These are phyloP conservation scores for Cyclura pinguis DNA, from an alignment of 2,797 vertebrate species.

Conservation along the genomic window DNA sequence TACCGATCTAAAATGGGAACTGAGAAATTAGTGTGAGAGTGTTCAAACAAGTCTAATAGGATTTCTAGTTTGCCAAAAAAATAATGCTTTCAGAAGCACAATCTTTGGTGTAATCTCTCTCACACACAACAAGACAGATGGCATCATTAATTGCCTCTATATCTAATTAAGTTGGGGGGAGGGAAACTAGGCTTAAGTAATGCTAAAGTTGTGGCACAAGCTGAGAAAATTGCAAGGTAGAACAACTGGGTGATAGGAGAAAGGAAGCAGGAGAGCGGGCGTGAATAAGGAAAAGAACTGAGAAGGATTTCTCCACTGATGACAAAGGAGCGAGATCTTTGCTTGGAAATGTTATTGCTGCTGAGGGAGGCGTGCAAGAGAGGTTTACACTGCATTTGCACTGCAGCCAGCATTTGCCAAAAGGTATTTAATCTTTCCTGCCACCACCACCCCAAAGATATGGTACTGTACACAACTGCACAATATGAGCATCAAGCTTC, in stretches of 20 bases:
- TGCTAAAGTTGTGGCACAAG: constrained; percentile 65
- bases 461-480: not conserved
- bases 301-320: not conserved
- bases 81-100: constrained; percentile 68
- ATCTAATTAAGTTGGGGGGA: constrained; percentile 77
- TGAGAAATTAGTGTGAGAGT: constrained; percentile 60
- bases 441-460: not conserved
- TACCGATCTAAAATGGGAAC: constrained; percentile 55
- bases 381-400: not conserved
- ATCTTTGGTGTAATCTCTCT: constrained; percentile 76
- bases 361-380: not conserved
- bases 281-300: constrained; percentile 15
- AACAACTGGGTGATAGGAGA: constrained; percentile 42
- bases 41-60: constrained; percentile 56
- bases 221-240: constrained; percentile 66
- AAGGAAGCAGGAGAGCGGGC: constrained; percentile 43
- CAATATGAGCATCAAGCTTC: not conserved
- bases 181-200: constrained; percentile 78
- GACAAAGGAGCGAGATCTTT: not conserved
- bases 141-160: constrained; percentile 84
- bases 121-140: constrained; percentile 82
- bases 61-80: constrained; percentile 74
- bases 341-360: not conserved
- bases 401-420: not conserved
- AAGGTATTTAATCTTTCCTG: not conserved